Percentiles rank a stretch among this genome's conserved stretches.
Evolutionary conservation across 1,140 invertebrate genomes (phyloP).

Genomic region (Anastrepha ludens): DNA sequence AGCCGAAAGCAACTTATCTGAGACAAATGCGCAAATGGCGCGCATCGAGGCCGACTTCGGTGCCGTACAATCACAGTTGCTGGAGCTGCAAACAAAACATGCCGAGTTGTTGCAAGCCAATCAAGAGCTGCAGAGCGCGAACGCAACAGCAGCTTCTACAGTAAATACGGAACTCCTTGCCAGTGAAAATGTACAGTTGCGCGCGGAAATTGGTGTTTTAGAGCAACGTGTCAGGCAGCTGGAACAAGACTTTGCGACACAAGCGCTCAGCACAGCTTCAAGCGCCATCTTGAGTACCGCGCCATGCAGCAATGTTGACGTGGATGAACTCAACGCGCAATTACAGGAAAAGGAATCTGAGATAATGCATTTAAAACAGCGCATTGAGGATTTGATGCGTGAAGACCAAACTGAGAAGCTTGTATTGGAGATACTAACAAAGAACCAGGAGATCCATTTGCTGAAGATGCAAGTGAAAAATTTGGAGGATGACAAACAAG

Average conservation of each 20-base stretch:
- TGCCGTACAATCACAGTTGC: neutral
- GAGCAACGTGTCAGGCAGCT: conserved; percentile 21
- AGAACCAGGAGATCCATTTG: conserved; percentile 69
- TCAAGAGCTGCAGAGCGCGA: conserved; percentile 58
- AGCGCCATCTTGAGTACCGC: neutral
- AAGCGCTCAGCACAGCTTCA: neutral
- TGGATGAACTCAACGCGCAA: conserved; percentile 62
- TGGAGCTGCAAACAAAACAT: conserved; percentile 20
- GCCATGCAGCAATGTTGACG: conserved; percentile 26
- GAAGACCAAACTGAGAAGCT: conserved; percentile 72
- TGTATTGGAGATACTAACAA: conserved; percentile 71
- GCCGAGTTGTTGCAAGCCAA: conserved; percentile 56
- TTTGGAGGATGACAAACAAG: conserved; percentile 63
- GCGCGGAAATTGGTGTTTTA: neutral
- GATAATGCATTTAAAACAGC: conserved; percentile 73
- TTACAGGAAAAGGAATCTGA: conserved; percentile 72
- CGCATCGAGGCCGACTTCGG: neutral
- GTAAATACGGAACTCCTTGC: neutral
- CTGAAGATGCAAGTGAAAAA: conserved; percentile 66
- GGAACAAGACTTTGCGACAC: neutral
- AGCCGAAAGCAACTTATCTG: conserved; percentile 51
- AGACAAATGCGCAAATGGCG: neutral
- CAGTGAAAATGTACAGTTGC: conserved; percentile 9
- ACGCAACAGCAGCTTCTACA: neutral
- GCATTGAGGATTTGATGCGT: conserved; percentile 73